These are phyloP conservation scores for Cosmia pyralina DNA, from an alignment of 2,888 invertebrate genomes.

Conservation along the genomic window DNA sequence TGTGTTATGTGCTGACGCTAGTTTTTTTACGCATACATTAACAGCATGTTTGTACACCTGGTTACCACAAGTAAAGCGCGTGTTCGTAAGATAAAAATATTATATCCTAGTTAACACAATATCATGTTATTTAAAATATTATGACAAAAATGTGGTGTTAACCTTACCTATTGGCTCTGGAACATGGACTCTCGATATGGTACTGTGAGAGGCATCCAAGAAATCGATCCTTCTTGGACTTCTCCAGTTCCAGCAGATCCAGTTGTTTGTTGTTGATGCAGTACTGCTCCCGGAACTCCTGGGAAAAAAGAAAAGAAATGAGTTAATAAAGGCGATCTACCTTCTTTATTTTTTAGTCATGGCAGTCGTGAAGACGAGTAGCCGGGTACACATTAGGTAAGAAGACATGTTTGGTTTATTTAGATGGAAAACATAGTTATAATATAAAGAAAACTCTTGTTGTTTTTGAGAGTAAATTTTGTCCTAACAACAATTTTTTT, in stretches of 20 bases:
- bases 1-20: too few species aligned
- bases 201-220: slow-evolving; percentile 96
- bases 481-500: neutral
- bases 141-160: neutral
- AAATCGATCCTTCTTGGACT: slow-evolving; percentile 92
- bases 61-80: too few species aligned
- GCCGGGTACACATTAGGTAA: neutral
- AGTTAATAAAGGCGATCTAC: neutral
- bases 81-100: too few species aligned
- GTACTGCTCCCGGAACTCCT: slow-evolving; percentile 98
- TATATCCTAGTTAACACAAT: neutral
- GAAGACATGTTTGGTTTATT: neutral
- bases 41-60: too few species aligned
- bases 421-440: too few species aligned
- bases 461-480: neutral
- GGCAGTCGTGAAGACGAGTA: neutral
- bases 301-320: slow-evolving; percentile 63
- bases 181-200: slow-evolving; percentile 92
- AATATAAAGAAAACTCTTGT: neutral
- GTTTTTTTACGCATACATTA: too few species aligned
- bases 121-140: neutral
- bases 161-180: slow-evolving; percentile 90
- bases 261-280: slow-evolving; percentile 97
- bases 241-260: slow-evolving; percentile 93
- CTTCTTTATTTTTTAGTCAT: neutral